These are phyloP conservation scores for Nymphalis polychloros DNA, from an alignment of 2,888 invertebrate species.

Conservation along the genomic window DNA sequence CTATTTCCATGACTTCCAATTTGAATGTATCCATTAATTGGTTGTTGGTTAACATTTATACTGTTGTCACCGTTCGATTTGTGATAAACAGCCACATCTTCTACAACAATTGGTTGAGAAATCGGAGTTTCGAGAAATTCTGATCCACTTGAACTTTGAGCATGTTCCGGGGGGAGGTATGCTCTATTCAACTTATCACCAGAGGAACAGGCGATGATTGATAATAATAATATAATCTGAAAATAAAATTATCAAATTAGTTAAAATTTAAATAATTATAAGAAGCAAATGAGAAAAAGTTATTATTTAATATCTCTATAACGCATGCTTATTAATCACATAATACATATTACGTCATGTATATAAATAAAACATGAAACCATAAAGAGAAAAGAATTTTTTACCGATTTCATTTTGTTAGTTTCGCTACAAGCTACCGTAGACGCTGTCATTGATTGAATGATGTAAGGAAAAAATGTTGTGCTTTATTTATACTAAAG, in stretches of 20 bases:
- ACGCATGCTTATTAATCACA: not conserved
- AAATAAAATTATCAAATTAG: constrained; percentile 32
- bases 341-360: not conserved
- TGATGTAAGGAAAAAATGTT: constrained; percentile 60
- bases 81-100: constrained; percentile 12
- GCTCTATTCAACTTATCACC: constrained; percentile 68
- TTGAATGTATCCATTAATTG: constrained; percentile 15
- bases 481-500: constrained; percentile 71
- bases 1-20: constrained; percentile 17
- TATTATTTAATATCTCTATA: constrained; percentile 1
- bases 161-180: constrained; percentile 66
- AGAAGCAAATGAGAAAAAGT: no score
- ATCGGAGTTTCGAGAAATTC: constrained; percentile 60
- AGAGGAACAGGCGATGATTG: constrained; percentile 53
- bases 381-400: constrained; percentile 14
- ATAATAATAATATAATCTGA: constrained; percentile 63
- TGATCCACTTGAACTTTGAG: constrained; percentile 58
- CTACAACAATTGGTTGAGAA: constrained; percentile 35
- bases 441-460: constrained; percentile 53
- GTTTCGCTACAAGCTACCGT: constrained; percentile 46
- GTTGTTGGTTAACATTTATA: not conserved
- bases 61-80: not conserved
- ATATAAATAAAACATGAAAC: not conserved
- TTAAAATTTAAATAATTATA: not conserved
- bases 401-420: constrained; percentile 67